A percentile compares a stretch with the other conserved stretches of the same genome.
These are phyloP conservation scores for Spatula clypeata DNA, from an alignment of 2,797 vertebrate genomes.

Conservation along the genomic window DNA sequence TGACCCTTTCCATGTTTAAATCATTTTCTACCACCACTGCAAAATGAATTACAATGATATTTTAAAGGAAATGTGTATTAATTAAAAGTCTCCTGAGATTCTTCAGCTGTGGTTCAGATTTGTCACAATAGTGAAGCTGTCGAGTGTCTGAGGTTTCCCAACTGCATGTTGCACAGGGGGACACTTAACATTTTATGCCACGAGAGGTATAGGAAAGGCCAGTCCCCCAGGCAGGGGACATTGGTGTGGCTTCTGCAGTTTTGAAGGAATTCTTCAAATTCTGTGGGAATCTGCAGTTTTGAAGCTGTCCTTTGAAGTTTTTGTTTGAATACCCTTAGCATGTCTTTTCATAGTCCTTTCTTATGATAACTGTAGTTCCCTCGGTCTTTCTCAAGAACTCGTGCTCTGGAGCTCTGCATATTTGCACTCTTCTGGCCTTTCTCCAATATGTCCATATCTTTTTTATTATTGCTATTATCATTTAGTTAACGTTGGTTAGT, in stretches of 20 bases:
- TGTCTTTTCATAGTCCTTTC: neutral
- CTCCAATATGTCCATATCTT: neutral
- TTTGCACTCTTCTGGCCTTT: neutral
- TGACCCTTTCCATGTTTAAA: conserved; percentile 47
- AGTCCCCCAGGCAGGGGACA: rapidly evolving
- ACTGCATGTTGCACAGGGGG: neutral
- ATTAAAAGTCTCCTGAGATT: conserved; percentile 4
- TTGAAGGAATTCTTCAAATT: neutral
- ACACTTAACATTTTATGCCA: neutral
- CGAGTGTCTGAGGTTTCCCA: neutral
- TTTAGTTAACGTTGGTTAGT: too few relatives aligned
- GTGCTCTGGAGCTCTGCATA: neutral
- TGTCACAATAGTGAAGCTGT: neutral
- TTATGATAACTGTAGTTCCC: neutral
- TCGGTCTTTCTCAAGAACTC: neutral
- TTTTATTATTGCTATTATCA: too few relatives aligned
- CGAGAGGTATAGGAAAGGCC: neutral
- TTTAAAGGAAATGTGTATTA: neutral
- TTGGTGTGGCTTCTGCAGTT: neutral
- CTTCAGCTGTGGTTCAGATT: conserved; percentile 13
- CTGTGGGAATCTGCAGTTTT: neutral
- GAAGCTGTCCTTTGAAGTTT: neutral
- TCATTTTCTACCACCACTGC: conserved; percentile 10
- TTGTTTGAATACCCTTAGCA: neutral
- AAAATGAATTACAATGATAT: conserved; percentile 22